Conservation (phyloP, 2,888 invertebrate genomes). For the Drosophila suboccidentalis region DNA sequence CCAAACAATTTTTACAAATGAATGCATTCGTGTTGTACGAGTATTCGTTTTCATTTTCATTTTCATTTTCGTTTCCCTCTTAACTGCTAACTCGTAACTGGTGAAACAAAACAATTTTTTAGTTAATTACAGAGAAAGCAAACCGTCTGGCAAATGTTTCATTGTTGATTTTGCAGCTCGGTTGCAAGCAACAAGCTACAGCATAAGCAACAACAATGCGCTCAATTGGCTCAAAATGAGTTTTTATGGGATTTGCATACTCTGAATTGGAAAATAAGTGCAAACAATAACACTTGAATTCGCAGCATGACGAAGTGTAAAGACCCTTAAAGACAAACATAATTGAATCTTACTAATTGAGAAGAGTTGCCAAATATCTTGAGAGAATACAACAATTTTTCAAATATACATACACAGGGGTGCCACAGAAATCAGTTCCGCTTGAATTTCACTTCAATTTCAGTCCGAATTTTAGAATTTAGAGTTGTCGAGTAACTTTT, state of each 20-base stretch:
- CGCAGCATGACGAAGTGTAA: not conserved
- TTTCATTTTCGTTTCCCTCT: conserved; percentile 33
- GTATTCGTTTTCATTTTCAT: conserved; percentile 27
- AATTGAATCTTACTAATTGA: not conserved
- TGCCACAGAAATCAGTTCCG: too few relatives aligned
- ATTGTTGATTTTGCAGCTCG: conserved; percentile 58
- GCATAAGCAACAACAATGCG: conserved; percentile 59
- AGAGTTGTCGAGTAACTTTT: too few relatives aligned
- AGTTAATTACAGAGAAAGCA: conserved; percentile 63
- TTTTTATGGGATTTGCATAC: conserved; percentile 80
- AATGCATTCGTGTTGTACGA: conserved; percentile 55
- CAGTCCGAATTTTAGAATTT: too few relatives aligned
- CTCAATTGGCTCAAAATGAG: conserved; percentile 78
- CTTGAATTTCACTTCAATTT: too few relatives aligned
- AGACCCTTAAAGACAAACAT: conserved; percentile 3
- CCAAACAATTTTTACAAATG: conserved; percentile 66
- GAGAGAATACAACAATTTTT: not conserved
- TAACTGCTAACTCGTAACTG: conserved; percentile 22
- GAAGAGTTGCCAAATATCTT: not conserved
- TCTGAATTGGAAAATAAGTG: conserved; percentile 66
- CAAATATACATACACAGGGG: too few relatives aligned
- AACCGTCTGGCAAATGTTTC: conserved; percentile 38
- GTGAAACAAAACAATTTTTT: conserved; percentile 52
- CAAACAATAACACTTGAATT: conserved; percentile 47
- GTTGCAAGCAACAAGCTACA: conserved; percentile 29